phyloP scores from a whole-genome alignment of 1,140 invertebrate species.

The Helicorthomorpha holstii region DNA sequence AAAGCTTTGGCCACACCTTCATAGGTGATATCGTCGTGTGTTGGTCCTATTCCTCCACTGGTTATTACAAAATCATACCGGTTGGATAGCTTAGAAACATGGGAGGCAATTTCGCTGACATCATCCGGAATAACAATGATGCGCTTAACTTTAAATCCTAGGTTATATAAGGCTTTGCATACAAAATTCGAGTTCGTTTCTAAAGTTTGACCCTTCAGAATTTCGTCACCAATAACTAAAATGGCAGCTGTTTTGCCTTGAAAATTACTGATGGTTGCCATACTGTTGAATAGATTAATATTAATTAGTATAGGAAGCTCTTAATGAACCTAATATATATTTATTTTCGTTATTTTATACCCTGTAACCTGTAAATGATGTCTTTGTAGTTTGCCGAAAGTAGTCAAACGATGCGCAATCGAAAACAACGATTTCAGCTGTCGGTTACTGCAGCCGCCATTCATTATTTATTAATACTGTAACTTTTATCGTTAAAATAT shows the following conservation, averaged over 20 bases:
- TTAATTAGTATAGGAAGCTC: too few species aligned
- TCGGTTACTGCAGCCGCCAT: too few species aligned
- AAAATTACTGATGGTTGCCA: too few species aligned
- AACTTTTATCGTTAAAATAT: too few species aligned
- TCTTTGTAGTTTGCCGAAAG: too few species aligned
- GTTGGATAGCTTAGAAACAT: constrained; percentile 45
- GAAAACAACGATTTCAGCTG: too few species aligned
- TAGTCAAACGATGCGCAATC: too few species aligned
- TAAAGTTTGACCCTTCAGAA: constrained; percentile 56
- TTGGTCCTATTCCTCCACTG: constrained; percentile 63
- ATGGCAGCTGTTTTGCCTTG: constrained; percentile 21
- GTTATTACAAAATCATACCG: constrained; percentile 48
- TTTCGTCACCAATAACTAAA: constrained; percentile 64
- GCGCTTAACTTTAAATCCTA: constrained; percentile 47
- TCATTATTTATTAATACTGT: too few species aligned
- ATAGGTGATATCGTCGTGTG: constrained; percentile 71
- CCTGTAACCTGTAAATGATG: too few species aligned
- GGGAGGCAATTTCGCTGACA: constrained; percentile 44
- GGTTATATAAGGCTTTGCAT: constrained; percentile 39
- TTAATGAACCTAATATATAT: too few species aligned
- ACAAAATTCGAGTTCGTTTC: constrained; percentile 59
- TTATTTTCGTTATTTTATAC: too few species aligned
- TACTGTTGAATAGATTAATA: too few species aligned
- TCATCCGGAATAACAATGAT: constrained; percentile 51
- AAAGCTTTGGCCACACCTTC: constrained; percentile 58